Base-by-base conservation (phyloP, 2,113 vertebrate genomes). In the Gymnarchus niloticus region DNA sequence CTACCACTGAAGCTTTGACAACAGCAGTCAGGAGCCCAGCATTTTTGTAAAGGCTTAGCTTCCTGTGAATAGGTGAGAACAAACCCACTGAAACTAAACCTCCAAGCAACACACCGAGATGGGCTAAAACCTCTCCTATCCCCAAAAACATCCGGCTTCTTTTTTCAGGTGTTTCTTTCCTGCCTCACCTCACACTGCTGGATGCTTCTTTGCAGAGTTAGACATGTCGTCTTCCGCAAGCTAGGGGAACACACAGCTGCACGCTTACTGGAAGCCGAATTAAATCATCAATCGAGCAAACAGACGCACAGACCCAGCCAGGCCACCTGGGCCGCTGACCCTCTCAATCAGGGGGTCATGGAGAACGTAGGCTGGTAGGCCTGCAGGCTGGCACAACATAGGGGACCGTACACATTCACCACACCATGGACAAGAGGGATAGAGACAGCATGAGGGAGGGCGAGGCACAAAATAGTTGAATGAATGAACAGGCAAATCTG, bases 221-320 rank as follows among this genome's bases (percentile, higher is more conserved):
- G 56, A 83, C 69, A 51, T 83, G 78, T 87, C 87, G 87, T 89
- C 88, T 89, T 86, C 87, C 86, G 61, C 76, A 33, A 65, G 87
- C 83, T 25, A 21, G 83, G 12, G 56, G 78, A 84, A 83, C 81
- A 33, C 82, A 82, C 89, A 88, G 89, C 90, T 90, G 90, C 84
- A 86, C 17, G 37, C 84, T 73, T 46, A 85, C 80, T 65, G 59
- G 84, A 59, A 85, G 84, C 23, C 7, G 25, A 61, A 87, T 87
- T 81, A 83, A 86, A 87, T 85, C 82, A 87, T 69, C 48, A 73
- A 57, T 9, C 49, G 1, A 10, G 12, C 52, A 69, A n/a, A 52
- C 61, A 49, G 49, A 25, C 48, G 28, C 17, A 5, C 56, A 73
- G 69, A 85, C 57, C 83, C 87, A 59, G 89, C 85, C 56, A 0